Evolutionary conservation across 30 jellyfish, hydroid and myxozoan species (phyloP), one percentile per base, ranked within the genome.

Genomic region (Chironex yamaguchii): DNA sequence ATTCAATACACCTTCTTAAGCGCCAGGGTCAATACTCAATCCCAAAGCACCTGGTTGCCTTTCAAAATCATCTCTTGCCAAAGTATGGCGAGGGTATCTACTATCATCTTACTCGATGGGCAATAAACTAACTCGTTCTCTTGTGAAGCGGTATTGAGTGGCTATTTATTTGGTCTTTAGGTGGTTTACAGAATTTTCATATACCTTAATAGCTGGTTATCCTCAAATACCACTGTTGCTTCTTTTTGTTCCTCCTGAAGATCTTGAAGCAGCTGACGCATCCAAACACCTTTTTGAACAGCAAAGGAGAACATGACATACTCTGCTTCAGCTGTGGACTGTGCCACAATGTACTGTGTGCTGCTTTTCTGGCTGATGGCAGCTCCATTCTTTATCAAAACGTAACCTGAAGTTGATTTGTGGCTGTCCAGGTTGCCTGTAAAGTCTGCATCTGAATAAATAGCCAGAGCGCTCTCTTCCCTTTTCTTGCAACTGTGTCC

Each of bases 371-470:
- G 29, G 66, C 68, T 17, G 22, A 67, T 67, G 29, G 66, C 66
- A 4, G 21, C 80, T 20, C 66, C 66, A 22, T 67, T 67, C 67
- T 67, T 67, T 29, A 67, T 3, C 80, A 67, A 23, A 3, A 23
- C 66, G 31, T 67, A 67, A 23, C 80, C 80, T 6, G 58, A 6
- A 17, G 17, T 42, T 6, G 58, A 42, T 42, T 42, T 67, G 6
- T 66, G 6, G 80, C n/a, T 29, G 29, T 62, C 69, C 17, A 23
- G 30, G 33, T 87, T 90, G 0, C 96, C 96, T 1, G 93, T 92
- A 90, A 90, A 87, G 49, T 87, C 96, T 0, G 96, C 92, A 71
- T 77, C 96, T 17, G 82, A 29, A 53, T 1, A 87, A 1, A 84
- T 89, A 29, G 12, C 24, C 12, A 58, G 25, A 58, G n/a, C 66